Conservation (phyloP, 2,888 invertebrate species). For the Meloe dianella region DNA sequence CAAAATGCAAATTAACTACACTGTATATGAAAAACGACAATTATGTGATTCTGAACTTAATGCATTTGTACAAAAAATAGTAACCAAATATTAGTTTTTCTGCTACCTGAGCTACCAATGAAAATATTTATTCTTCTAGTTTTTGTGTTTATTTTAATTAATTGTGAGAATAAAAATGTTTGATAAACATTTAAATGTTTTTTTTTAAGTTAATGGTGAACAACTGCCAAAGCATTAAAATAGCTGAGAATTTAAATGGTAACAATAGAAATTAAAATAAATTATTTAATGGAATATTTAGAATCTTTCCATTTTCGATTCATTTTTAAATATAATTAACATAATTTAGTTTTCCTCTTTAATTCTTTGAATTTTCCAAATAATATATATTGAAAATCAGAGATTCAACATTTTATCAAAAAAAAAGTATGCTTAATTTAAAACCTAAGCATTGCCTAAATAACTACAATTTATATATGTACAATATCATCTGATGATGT, state of each 20-base stretch:
- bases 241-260: background rate
- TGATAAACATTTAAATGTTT: constrained; percentile 14
- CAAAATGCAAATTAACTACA: background rate
- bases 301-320: background rate
- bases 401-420: background rate
- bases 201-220: constrained; percentile 1
- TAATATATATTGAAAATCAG: background rate
- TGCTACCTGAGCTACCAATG: constrained; percentile 27
- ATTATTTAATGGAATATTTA: constrained; percentile 1
- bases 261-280: background rate
- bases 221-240: background rate
- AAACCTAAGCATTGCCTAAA: constrained; percentile 30
- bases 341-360: background rate
- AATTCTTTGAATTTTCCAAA: background rate
- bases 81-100: background rate
- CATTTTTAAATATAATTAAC: background rate
- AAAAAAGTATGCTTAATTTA: constrained; percentile 16
- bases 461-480: constrained; percentile 38
- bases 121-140: constrained; percentile 15
- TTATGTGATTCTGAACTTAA: background rate
- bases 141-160: constrained; percentile 5
- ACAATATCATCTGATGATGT: constrained; percentile 48
- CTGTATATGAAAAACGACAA: background rate
- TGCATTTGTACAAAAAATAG: constrained; percentile 1
- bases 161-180: constrained; percentile 10